Evolutionary conservation across 2,113 vertebrate genomes (phyloP), one percentile per base, ranked within the genome.

Genomic region (Trogon surrucura): DNA sequence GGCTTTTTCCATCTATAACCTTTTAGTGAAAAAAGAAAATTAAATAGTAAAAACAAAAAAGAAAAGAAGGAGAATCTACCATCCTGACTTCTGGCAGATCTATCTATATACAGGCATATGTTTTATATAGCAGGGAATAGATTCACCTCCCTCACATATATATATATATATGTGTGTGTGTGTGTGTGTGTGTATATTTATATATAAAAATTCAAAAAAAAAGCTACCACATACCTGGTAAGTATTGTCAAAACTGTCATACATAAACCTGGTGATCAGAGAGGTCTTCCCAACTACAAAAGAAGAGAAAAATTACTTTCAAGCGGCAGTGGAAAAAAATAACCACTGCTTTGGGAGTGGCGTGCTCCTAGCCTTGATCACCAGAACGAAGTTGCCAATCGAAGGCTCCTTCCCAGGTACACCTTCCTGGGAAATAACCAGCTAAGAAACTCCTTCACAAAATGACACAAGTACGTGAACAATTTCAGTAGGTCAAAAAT

Each of bases 181-280:
- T 41, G 41, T 13, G 41, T 41, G 41, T 13, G 41, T 41, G 41
- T 41, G 10, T 41, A 11, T 11, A 41, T 41, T 10, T 41, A 41
- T 41, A 41, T 41, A 41, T 41, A 41, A 12, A 41, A 41, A 41
- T 41, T 41, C 5, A 12, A 12, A 12, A 41, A 41, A 41, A 41
- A 41, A 41, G 8, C 45, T 11, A 34, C 16, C 26, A 93, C 94
- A 34, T 95, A 97, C 96, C 96, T 97, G 96, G 80, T 96, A 97
- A 83, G 96, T 97, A 74, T 97, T 97, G 92, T 97, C 96, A 88
- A 97, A 97, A 94, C 96, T 97, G 92, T 97, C 96, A 94, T 97
- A 97, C 96, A 97, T 97, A 78, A 97, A 97, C 93, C 96, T 95
- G 88, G 96, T 97, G 96, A 97, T 97, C 72, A 97, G 92, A 66